A percentile compares a stretch with the other conserved stretches of the same genome.
These are phyloP conservation scores for Climacteris rufus DNA, from an alignment of 2,113 vertebrate species.

Conservation along the genomic window DNA sequence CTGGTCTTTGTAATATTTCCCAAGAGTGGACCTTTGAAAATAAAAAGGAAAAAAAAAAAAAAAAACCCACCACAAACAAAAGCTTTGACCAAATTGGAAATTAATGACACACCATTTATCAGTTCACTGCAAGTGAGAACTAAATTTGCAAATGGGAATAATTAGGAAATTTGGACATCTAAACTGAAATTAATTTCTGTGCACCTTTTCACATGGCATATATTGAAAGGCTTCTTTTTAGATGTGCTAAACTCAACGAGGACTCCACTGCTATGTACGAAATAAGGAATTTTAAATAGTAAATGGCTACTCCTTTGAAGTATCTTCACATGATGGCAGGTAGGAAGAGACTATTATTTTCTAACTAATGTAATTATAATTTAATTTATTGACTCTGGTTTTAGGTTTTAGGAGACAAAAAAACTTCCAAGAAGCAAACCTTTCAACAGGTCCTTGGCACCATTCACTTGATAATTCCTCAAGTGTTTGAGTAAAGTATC, in stretches of 20 bases:
- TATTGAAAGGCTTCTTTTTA: background rate
- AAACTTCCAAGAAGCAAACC: background rate
- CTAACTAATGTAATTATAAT: background rate
- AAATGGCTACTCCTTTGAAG: background rate
- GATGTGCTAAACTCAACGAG: background rate
- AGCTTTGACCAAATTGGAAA: background rate
- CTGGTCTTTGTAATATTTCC: background rate
- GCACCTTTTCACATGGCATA: background rate
- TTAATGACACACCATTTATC: background rate
- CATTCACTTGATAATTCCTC: background rate
- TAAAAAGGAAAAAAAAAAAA: background rate
- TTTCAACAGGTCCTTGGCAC: background rate
- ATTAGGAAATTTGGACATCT: background rate
- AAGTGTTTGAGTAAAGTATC: background rate
- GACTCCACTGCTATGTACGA: background rate
- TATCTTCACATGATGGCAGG: background rate
- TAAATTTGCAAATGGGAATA: background rate
- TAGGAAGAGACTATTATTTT: background rate
- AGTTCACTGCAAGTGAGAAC: background rate
- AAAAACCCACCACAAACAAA: background rate
- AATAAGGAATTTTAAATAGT: background rate
- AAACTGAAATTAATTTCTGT: background rate
- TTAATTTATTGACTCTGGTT: background rate
- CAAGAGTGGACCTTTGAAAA: background rate
- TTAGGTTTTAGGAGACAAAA: background rate